phyloP scores from a whole-genome alignment of 2,797 vertebrate genomes.

The Micropoecilia bifurca region DNA sequence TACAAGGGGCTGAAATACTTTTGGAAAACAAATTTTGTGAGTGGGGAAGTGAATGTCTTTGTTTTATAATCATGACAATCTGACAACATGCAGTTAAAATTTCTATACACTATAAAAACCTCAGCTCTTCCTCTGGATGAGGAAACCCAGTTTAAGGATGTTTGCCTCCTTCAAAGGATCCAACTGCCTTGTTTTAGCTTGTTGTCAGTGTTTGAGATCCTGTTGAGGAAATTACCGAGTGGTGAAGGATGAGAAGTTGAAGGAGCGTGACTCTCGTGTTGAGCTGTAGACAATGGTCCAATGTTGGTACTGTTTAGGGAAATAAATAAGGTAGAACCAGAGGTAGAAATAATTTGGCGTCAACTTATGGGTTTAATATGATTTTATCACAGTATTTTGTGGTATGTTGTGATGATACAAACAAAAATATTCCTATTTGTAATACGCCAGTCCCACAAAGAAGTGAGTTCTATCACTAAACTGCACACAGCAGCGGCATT shows the following conservation, averaged over 20 bases:
- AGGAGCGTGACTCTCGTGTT: background rate
- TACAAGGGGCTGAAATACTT: conserved; percentile 32
- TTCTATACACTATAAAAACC: background rate
- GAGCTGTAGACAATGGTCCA: background rate
- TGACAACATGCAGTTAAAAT: background rate
- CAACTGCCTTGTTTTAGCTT: conserved; percentile 23
- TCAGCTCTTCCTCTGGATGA: background rate
- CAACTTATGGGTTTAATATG: background rate
- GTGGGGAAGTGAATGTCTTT: background rate
- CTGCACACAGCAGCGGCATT: too few relatives aligned
- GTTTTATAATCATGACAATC: background rate
- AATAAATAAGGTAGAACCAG: background rate
- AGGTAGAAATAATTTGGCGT: background rate
- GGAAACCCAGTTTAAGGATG: background rate
- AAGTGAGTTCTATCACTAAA: too few relatives aligned
- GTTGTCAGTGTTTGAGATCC: conserved; percentile 20
- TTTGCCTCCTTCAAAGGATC: background rate
- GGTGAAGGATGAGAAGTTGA: background rate
- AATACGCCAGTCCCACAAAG: too few relatives aligned
- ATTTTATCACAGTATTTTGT: too few relatives aligned
- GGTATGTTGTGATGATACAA: too few relatives aligned
- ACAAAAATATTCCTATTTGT: background rate
- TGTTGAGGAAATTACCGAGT: conserved; percentile 26
- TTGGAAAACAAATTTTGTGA: conserved; percentile 30
- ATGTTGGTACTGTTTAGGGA: background rate